Percentiles rank a stretch among this genome's conserved stretches.
phyloP scores from a whole-genome alignment of 1,140 invertebrate species.

The Lineus longissimus region DNA sequence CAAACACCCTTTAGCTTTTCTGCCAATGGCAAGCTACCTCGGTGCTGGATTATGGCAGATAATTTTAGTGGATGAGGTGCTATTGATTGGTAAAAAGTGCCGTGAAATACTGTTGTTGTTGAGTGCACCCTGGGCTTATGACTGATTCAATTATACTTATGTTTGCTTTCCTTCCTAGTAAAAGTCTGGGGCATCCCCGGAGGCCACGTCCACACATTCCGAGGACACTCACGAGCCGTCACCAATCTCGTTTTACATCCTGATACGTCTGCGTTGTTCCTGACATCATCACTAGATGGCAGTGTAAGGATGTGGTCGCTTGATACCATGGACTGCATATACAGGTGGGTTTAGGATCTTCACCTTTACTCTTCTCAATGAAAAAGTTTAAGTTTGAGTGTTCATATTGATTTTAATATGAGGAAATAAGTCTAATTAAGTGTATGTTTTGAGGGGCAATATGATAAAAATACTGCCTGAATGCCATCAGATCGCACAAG shows the following conservation, averaged over 20 bases:
- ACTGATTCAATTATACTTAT: not conserved
- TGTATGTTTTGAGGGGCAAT: too few relatives aligned
- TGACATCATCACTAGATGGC: constrained; percentile 50
- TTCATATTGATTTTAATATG: not conserved
- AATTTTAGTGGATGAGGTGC: too few relatives aligned
- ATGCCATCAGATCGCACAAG: too few relatives aligned
- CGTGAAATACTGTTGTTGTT: too few relatives aligned
- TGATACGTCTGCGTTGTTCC: constrained; percentile 36
- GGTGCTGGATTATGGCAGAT: too few relatives aligned
- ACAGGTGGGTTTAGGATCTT: constrained; percentile 33
- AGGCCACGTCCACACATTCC: constrained; percentile 47
- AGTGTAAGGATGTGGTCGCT: constrained; percentile 50
- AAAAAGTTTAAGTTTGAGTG: too few relatives aligned
- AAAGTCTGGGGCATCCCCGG: constrained; percentile 50
- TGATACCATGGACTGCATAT: constrained; percentile 46
- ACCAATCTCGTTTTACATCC: constrained; percentile 46
- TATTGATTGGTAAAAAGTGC: too few relatives aligned
- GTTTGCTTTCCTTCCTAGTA: constrained; percentile 29
- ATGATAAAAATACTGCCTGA: too few relatives aligned
- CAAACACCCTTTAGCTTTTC: too few relatives aligned
- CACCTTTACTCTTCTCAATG: too few relatives aligned
- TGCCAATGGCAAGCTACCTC: too few relatives aligned
- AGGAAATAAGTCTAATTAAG: too few relatives aligned
- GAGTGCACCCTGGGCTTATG: not conserved
- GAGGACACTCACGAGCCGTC: constrained; percentile 47